Conservation (phyloP, 2,888 invertebrate genomes). For the Amphipoea oculea region DNA sequence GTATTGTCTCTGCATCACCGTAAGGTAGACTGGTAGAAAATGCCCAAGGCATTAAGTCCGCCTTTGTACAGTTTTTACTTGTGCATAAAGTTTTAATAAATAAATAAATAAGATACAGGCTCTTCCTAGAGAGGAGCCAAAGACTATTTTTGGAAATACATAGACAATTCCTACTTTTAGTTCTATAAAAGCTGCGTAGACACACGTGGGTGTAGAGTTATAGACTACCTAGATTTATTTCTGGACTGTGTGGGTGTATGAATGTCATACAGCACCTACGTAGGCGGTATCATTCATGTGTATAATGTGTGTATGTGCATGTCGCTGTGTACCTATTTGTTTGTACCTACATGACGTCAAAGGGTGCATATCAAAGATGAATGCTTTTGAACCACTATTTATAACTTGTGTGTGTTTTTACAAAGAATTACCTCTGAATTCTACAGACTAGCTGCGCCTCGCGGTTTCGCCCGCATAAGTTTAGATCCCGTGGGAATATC, state of each 20-base stretch:
- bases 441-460: too few relatives aligned
- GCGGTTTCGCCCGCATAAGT: too few relatives aligned
- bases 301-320: not conserved
- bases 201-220: not conserved
- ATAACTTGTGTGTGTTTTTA: not conserved
- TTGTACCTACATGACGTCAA: not conserved
- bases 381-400: not conserved
- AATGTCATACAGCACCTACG: not conserved
- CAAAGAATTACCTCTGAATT: not conserved
- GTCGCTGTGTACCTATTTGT: not conserved
- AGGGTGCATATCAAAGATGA: not conserved
- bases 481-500: too few relatives aligned
- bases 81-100: too few relatives aligned
- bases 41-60: too few relatives aligned
- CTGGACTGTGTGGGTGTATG: conserved; percentile 19
- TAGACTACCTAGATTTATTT: not conserved
- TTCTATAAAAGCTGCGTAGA: not conserved
- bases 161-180: not conserved
- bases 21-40: too few relatives aligned
- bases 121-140: not conserved
- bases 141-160: not conserved
- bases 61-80: too few relatives aligned
- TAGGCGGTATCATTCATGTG: not conserved
- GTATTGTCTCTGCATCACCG: too few relatives aligned
- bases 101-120: too few relatives aligned